phyloP scores from a whole-genome alignment of 1,140 invertebrate genomes.

The Tenebrio molitor region DNA sequence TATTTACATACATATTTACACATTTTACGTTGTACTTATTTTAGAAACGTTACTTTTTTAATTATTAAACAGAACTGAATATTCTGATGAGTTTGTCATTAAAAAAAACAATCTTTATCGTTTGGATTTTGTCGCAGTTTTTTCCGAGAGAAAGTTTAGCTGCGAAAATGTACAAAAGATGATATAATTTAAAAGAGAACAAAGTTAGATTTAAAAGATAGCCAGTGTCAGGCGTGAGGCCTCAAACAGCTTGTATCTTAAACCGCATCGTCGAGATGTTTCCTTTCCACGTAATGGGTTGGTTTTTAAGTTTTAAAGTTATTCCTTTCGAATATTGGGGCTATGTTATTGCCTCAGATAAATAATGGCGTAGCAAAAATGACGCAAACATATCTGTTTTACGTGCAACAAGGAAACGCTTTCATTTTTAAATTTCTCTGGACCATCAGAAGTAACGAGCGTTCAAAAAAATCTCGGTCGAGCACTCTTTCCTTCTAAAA shows the following conservation, averaged over 20 bases:
- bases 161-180: conserved; percentile 4
- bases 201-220: conserved; percentile 11
- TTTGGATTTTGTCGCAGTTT: too few relatives aligned
- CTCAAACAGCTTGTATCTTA: background rate
- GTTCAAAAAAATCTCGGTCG: too few relatives aligned
- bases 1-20: too few relatives aligned
- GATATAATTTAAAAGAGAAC: background rate
- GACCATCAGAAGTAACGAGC: too few relatives aligned
- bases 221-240: background rate
- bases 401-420: background rate
- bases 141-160: too few relatives aligned
- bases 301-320: conserved; percentile 24
- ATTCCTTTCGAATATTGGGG: conserved; percentile 15
- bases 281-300: conserved; percentile 8
- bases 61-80: background rate
- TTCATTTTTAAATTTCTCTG: conserved; percentile 2
- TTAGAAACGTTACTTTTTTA: conserved; percentile 15
- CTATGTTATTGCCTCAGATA: conserved; percentile 7
- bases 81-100: too few relatives aligned
- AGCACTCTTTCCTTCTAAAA: too few relatives aligned
- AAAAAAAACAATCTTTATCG: too few relatives aligned
- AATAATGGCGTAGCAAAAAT: conserved; percentile 23
- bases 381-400: conserved; percentile 23
- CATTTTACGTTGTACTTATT: conserved; percentile 18
- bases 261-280: background rate